Conservation (phyloP, 2,113 vertebrate species). For the Sander vitreus region DNA sequence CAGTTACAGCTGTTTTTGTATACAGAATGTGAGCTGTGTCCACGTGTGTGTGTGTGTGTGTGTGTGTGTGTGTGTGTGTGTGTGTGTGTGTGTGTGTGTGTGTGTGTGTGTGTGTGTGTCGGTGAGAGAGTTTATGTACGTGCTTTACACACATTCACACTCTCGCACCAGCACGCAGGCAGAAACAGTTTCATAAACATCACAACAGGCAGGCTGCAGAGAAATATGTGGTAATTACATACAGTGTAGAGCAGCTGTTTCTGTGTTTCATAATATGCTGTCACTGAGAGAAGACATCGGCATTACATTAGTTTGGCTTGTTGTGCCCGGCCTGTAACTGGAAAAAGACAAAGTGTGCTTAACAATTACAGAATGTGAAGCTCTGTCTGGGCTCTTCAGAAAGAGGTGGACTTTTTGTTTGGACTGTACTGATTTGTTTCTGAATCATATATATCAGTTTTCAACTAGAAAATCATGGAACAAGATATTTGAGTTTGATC, state of each 20-base stretch:
- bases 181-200: constrained; percentile 57
- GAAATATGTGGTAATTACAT: constrained; percentile 52
- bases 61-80: constrained; percentile 11
- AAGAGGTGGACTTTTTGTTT: background rate
- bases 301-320: constrained; percentile 4
- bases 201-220: constrained; percentile 48
- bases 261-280: constrained; percentile 28
- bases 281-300: constrained; percentile 28
- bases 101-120: constrained; percentile 25
- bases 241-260: constrained; percentile 62
- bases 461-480: background rate
- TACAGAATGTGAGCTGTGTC: background rate
- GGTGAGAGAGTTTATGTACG: constrained; percentile 5
- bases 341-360: constrained; percentile 1
- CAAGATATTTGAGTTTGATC: background rate
- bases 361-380: background rate
- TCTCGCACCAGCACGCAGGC: constrained; percentile 8
- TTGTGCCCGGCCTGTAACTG: background rate
- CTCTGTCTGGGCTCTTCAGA: background rate
- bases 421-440: background rate
- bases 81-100: constrained; percentile 13
- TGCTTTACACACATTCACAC: constrained; percentile 33
- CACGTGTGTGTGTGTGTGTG: constrained; percentile 39
- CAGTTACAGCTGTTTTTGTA: constrained; percentile 45
- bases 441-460: background rate